phyloP scores from a whole-genome alignment of 92 coral and sea anemone genomes.

The Virgularia gustaviana region DNA sequence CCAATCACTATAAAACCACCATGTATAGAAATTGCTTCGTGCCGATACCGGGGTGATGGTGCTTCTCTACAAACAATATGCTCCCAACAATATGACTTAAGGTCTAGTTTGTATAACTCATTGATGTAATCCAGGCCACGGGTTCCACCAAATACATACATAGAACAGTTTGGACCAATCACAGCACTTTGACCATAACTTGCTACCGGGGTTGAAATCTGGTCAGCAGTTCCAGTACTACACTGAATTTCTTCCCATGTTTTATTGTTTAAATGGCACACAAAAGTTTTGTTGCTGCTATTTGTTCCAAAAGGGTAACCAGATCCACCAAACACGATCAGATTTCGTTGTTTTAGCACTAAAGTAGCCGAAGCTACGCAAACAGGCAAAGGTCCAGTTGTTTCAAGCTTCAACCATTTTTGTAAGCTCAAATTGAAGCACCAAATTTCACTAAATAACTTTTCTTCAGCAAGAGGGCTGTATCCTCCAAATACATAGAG shows the following conservation, averaged over 20 bases:
- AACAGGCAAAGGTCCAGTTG: slow-evolving; percentile 66
- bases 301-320: slow-evolving; percentile 90
- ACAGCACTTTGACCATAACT: slow-evolving; percentile 94
- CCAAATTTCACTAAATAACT: slow-evolving; percentile 82
- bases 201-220: slow-evolving; percentile 64
- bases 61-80: slow-evolving; percentile 42
- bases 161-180: slow-evolving; percentile 69
- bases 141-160: slow-evolving; percentile 90
- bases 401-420: slow-evolving; percentile 58
- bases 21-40: slow-evolving; percentile 77
- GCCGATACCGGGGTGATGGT: slow-evolving; percentile 72
- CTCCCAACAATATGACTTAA: slow-evolving; percentile 64
- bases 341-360: slow-evolving; percentile 59
- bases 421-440: slow-evolving; percentile 64
- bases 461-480: slow-evolving; percentile 57
- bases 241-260: slow-evolving; percentile 58
- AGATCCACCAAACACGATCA: slow-evolving; percentile 92
- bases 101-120: slow-evolving; percentile 59
- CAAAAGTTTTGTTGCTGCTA: slow-evolving; percentile 75
- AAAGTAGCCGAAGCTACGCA: slow-evolving; percentile 89
- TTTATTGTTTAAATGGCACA: slow-evolving; percentile 54
- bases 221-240: slow-evolving; percentile 26
- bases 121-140: slow-evolving; percentile 77
- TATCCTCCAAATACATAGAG: slow-evolving; percentile 89
- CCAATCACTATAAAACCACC: slow-evolving; percentile 74